A percentile compares a stretch with the other conserved stretches of the same genome.
Conservation (phyloP, 1,140 invertebrate species). For the Druon quercuslanigerum region DNA sequence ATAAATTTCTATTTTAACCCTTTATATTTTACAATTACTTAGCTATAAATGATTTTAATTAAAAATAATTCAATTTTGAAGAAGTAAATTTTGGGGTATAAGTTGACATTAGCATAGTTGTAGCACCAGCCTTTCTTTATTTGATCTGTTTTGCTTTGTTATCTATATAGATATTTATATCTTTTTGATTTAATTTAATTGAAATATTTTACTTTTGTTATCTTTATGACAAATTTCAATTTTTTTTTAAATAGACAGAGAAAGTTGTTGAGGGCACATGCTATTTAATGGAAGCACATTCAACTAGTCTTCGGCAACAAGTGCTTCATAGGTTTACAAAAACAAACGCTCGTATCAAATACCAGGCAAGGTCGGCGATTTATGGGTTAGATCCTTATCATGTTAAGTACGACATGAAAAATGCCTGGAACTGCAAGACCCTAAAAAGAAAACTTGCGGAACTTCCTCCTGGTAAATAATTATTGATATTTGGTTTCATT, state of each 20-base stretch:
- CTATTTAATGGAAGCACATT: slow-evolving; percentile 66
- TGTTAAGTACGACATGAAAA: slow-evolving; percentile 54
- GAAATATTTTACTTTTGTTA: background rate
- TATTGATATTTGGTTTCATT: background rate
- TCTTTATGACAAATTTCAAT: slow-evolving; percentile 28
- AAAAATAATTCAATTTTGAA: no score
- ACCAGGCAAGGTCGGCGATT: slow-evolving; percentile 43
- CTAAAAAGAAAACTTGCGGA: slow-evolving; percentile 55
- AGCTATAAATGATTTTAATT: no score
- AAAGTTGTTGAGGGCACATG: slow-evolving; percentile 63
- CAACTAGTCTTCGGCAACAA: slow-evolving; percentile 63
- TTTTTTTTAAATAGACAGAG: slow-evolving; percentile 43
- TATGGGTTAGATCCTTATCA: slow-evolving; percentile 56
- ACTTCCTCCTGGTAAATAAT: slow-evolving; percentile 62
- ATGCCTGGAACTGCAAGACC: slow-evolving; percentile 59
- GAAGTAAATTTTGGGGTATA: no score
- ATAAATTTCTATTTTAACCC: no score
- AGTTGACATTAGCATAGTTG: no score
- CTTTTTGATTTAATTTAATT: background rate
- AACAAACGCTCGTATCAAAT: slow-evolving; percentile 48
- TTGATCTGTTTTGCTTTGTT: background rate
- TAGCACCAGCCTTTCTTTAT: background rate
- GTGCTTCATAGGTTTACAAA: slow-evolving; percentile 62
- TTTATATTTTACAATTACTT: no score
- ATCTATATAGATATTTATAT: background rate